phyloP scores from a whole-genome alignment of 2,797 vertebrate genomes.

The Parauchenoglanis ngamensis region DNA sequence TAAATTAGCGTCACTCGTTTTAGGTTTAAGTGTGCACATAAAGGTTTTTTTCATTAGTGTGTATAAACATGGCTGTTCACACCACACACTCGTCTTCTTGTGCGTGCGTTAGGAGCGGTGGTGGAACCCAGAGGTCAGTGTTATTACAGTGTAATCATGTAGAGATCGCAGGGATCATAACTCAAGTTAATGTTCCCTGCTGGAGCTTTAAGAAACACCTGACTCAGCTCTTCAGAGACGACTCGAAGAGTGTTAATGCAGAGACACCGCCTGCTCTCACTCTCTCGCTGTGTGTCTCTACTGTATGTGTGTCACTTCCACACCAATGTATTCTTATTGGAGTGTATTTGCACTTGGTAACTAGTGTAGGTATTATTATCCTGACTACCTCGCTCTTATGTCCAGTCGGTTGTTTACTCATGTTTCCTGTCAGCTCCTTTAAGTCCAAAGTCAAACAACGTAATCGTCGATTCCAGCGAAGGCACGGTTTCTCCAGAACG shows the following conservation, averaged over 20 bases:
- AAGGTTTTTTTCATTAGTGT: neutral
- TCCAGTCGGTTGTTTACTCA: neutral
- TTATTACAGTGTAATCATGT: neutral
- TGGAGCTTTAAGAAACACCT: neutral
- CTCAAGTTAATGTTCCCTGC: neutral
- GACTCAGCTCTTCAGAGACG: conserved; percentile 1
- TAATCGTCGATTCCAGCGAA: neutral
- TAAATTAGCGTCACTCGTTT: neutral
- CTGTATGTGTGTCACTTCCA: neutral
- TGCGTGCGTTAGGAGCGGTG: neutral
- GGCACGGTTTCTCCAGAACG: neutral
- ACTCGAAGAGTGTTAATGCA: neutral
- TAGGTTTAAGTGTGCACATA: neutral
- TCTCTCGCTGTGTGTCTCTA: neutral
- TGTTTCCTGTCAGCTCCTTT: neutral
- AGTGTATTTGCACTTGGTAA: neutral
- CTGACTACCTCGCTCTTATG: neutral
- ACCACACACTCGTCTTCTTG: neutral
- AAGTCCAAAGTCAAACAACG: neutral
- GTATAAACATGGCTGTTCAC: neutral
- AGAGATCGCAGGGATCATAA: neutral
- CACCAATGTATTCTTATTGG: neutral
- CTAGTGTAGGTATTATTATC: neutral
- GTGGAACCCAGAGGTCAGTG: neutral
- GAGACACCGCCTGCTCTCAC: neutral